Base-by-base conservation (phyloP, 2,113 vertebrate genomes). In the Microcebus lehilahytsara region DNA sequence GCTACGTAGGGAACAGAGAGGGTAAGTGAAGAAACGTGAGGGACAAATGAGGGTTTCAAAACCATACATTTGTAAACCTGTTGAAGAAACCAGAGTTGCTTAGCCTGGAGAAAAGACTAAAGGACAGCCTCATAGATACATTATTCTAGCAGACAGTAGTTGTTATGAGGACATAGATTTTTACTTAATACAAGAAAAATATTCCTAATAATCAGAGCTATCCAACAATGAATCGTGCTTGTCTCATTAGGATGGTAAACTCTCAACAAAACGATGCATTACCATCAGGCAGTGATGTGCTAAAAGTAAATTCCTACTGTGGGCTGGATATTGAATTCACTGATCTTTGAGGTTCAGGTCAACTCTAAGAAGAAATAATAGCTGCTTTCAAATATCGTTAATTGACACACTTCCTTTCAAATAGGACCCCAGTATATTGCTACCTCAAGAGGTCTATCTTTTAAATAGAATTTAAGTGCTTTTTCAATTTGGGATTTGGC, bases 141-240 rank as follows among this genome's bases (percentile, higher is more conserved):
- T 51, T 77, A 80, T 46, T 81, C 67, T 85, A 53, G 25, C 32
- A 96, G 62, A 62, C 83, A 30, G 32, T 74, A 90, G 62, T 78
- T 85, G 60, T 60, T 53, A 49, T 13, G 16, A 93, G 20, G 42
- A 53, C 56, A 56, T 40, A 56, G 40, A 79, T 27, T 51, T 74
- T 96, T 95, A 88, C 27, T 91, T 75, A 77, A 77, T 81, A 30
- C 27, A 77, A 67, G 37, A 58, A 80, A 85, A 66, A 49, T 79
- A 81, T 87, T 53, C 51, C 51, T 72, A 89, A 79, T 58, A 56
- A 20, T 71, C n/a, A 89, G n/a, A n/a, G 12, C 37, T 86, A n/a
- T 92, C 46, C 51, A 78, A 37, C 40, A 56, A 3, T 89, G 62
- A 78, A 72, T 60, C 27, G 0, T 16, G 27, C 23, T 58, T n/a